Base-by-base conservation (phyloP, 37 sponge, comb jelly and placozoan genomes). In the Eunapius fragilis region DNA sequence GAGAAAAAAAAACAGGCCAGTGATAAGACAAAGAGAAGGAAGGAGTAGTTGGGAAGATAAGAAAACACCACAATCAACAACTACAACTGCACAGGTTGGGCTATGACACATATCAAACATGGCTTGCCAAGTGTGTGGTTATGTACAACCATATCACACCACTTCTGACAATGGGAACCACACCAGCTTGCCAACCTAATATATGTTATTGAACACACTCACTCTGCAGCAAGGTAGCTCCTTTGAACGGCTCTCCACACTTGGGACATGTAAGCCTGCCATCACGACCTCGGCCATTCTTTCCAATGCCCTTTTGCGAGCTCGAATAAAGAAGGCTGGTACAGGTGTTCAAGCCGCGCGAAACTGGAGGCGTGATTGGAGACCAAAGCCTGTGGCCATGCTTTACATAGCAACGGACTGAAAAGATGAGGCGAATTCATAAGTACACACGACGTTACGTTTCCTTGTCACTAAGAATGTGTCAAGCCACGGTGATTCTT, bases 221-320 rank as follows among this genome's bases (percentile, higher is more conserved):
- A 92, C 92, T 83, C 68, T 85, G 38, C 10, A 73, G 67, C 19
- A 88, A 31, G 0, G 82, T 13, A 32, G 68, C 35, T 2, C 31
- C 79, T 32, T 73, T 84, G 49, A 92, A 88, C 0, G 85, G 84
- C 25, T 76, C 80, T 36, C 92, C 92, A 80, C 92, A 92, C 45
- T 70, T 68, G n/a, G 92, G 92, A 45, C 92, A 92, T 22, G 67
- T 37, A 14, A 68, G 33, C 26, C 48, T 68, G 2, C 85, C 85
- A 26, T 45, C 72, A 34, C 68, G 74, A 23, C 49, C 35, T 2
- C 85, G 70, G 17, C 69, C 58, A 14, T 76, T 68, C 26, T 84
- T 79, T 58, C 68, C 82, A 2, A 11, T 17, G 22, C 58, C 58
- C 58, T 58, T 58, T 19, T 58, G 58, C 58, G 58, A 58, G 58